A percentile compares a stretch with the other conserved stretches of the same genome.
These are phyloP conservation scores for Balaeniceps rex DNA, from an alignment of 2,113 vertebrate genomes.

Conservation along the genomic window DNA sequence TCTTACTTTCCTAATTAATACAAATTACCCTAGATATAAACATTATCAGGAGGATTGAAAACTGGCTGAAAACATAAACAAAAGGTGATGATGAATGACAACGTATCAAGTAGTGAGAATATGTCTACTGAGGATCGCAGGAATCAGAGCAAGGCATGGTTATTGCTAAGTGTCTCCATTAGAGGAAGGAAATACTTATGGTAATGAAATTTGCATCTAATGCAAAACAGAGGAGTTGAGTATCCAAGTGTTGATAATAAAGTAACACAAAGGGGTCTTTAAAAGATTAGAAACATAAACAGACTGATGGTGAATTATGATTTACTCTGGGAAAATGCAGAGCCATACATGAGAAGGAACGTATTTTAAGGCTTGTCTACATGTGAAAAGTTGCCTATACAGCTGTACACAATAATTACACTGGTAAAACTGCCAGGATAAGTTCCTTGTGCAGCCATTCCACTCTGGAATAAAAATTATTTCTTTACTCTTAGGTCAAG, in stretches of 20 bases:
- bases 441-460: background rate
- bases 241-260: constrained; percentile 1
- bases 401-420: background rate
- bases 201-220: background rate
- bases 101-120: background rate
- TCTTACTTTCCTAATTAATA: background rate
- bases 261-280: background rate
- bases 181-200: background rate
- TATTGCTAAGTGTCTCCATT: background rate
- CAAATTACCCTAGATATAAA: background rate
- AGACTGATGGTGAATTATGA: background rate
- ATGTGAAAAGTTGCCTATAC: background rate
- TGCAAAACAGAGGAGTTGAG: background rate
- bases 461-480: background rate
- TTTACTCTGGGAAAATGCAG: background rate
- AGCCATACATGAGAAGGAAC: background rate
- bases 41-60: background rate
- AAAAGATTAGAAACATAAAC: background rate
- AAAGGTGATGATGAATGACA: constrained; percentile 19
- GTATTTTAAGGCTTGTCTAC: background rate
- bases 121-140: background rate
- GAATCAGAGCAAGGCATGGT: background rate
- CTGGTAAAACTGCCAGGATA: background rate
- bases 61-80: background rate
- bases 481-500: background rate